phyloP scores from a whole-genome alignment of 2,113 vertebrate species.

The Xiphorhynchus elegans region DNA sequence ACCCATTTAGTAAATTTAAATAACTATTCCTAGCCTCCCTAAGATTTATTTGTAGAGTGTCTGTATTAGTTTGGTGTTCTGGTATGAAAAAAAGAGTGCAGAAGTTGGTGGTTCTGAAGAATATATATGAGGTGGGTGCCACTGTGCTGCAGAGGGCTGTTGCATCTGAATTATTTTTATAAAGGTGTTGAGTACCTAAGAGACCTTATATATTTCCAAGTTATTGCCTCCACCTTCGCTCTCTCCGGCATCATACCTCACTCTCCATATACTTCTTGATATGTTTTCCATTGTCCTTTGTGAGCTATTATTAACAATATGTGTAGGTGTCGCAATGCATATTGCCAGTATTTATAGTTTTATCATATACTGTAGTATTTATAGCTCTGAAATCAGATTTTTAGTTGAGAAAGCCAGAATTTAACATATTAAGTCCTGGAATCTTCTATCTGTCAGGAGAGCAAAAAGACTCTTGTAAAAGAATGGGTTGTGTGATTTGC shows the following conservation, averaged over 20 bases:
- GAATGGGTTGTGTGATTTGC: not conserved
- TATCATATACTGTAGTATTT: slow-evolving; percentile 50
- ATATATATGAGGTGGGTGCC: not conserved
- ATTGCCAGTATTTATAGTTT: slow-evolving; percentile 57
- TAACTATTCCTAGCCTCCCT: not conserved
- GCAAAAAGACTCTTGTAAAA: not conserved
- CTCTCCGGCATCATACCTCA: not conserved
- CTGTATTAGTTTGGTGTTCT: not conserved
- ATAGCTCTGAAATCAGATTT: slow-evolving; percentile 24
- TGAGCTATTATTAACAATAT: slow-evolving; percentile 42
- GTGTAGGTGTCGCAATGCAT: slow-evolving; percentile 47
- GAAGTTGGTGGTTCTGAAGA: not conserved
- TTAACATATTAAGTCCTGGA: slow-evolving; percentile 20
- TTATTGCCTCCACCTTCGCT: not conserved
- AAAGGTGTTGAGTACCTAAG: not conserved
- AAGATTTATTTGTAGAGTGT: not conserved
- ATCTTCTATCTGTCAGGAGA: not conserved
- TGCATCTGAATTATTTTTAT: not conserved
- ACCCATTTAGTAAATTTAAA: not conserved
- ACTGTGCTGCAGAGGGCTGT: not conserved
- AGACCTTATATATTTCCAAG: not conserved
- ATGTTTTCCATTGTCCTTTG: slow-evolving; percentile 47
- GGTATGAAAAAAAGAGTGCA: not conserved
- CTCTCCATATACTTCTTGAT: not conserved
- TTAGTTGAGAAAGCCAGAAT: not conserved